These are phyloP conservation scores for Salvelinus fontinalis DNA, from an alignment of 2,113 vertebrate genomes.

Conservation along the genomic window DNA sequence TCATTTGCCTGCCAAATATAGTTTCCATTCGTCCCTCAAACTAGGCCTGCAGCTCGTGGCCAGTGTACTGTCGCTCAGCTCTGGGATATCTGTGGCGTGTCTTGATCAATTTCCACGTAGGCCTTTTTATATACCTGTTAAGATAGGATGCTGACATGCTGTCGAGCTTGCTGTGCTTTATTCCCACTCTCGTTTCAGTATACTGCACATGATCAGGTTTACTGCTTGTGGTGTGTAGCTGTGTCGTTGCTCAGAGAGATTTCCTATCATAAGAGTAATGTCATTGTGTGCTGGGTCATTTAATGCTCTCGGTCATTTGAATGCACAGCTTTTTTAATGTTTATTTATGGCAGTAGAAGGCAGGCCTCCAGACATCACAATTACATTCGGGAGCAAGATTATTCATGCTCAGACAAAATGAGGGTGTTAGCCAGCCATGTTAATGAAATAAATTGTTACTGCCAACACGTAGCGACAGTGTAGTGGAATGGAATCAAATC, in stretches of 20 bases:
- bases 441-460: background rate
- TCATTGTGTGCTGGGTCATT: background rate
- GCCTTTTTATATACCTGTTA: background rate
- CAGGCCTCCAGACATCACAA: background rate
- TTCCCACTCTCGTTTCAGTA: background rate
- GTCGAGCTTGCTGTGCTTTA: background rate
- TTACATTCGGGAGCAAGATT: background rate
- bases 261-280: background rate
- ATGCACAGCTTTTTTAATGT: background rate
- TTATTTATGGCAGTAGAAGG: background rate
- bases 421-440: conserved; percentile 4
- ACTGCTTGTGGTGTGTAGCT: background rate
- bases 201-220: background rate
- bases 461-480: background rate
- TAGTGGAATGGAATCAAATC: background rate
- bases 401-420: background rate
- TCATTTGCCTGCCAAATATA: conserved; percentile 70
- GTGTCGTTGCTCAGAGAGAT: background rate
- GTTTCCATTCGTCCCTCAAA: conserved; percentile 49
- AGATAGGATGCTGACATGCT: background rate
- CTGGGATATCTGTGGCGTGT: background rate
- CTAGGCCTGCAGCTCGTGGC: background rate
- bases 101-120: conserved; percentile 24
- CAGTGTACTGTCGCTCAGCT: background rate
- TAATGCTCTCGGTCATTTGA: background rate